Percentiles rank a stretch among this genome's conserved stretches.
Evolutionary conservation across 2,888 invertebrate species (phyloP).

Genomic region (Drosophila lutescens): DNA sequence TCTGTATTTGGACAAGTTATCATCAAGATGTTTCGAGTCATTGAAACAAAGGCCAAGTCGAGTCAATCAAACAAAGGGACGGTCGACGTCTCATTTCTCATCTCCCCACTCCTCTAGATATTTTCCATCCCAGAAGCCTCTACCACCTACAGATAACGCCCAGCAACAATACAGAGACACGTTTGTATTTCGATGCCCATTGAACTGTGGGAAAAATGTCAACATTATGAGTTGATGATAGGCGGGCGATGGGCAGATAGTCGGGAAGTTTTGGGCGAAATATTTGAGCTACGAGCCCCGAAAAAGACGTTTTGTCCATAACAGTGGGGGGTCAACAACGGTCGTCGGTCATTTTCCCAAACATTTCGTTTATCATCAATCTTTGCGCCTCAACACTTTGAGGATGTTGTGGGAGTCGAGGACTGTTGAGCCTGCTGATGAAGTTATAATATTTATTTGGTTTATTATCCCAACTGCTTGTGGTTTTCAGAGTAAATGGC

Average conservation of each 20-base stretch:
- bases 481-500: constrained; percentile 32
- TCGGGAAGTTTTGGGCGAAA: constrained; percentile 31
- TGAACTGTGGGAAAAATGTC: constrained; percentile 75
- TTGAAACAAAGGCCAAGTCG: constrained; percentile 74
- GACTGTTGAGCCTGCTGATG: constrained; percentile 59
- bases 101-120: constrained; percentile 31
- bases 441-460: constrained; percentile 75
- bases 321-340: constrained; percentile 7
- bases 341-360: constrained; percentile 30
- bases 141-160: constrained; percentile 49
- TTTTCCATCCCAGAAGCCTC: constrained; percentile 23
- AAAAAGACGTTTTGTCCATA: constrained; percentile 46
- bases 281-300: constrained; percentile 32
- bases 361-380: constrained; percentile 77
- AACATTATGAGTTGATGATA: constrained; percentile 71
- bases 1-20: constrained; percentile 67
- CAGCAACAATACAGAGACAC: constrained; percentile 34
- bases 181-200: constrained; percentile 68
- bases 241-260: constrained; percentile 18
- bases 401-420: constrained; percentile 20
- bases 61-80: constrained; percentile 75
- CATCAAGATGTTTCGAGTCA: constrained; percentile 74
- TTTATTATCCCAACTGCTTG: constrained; percentile 55
- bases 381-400: constrained; percentile 79
- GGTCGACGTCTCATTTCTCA: constrained; percentile 43